A percentile compares a stretch with the other conserved stretches of the same genome.
These are phyloP conservation scores for Piaya cayana DNA, from an alignment of 2,113 vertebrate species.

Conservation along the genomic window DNA sequence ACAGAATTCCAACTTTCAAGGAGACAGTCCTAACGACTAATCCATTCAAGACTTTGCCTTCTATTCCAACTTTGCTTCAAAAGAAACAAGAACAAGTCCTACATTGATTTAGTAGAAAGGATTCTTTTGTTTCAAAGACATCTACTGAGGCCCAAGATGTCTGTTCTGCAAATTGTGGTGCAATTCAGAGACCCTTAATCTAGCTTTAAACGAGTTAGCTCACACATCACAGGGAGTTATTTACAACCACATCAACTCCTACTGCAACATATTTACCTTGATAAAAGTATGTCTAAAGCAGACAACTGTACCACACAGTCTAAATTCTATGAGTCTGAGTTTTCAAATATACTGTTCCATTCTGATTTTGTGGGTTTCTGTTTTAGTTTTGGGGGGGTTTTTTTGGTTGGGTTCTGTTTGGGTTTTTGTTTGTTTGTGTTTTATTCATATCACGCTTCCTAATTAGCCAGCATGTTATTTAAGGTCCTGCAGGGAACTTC, in stretches of 20 bases:
- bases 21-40: neutral
- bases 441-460: neutral
- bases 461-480: neutral
- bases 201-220: neutral
- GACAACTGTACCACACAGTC: neutral
- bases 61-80: neutral
- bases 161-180: neutral
- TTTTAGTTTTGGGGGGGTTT: neutral
- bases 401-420: too few relatives aligned
- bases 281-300: neutral
- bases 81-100: neutral
- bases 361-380: neutral
- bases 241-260: neutral
- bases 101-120: neutral
- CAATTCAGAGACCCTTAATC: neutral
- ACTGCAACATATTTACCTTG: neutral
- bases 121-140: neutral
- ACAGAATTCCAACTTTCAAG: neutral
- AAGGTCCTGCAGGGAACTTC: neutral
- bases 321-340: neutral
- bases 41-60: neutral
- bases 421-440: too few relatives aligned
- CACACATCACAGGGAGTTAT: neutral
- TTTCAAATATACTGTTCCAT: neutral
- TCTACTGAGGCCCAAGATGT: neutral